Conservation (phyloP, 2,888 invertebrate genomes). For the Drosophila paracracens region DNA sequence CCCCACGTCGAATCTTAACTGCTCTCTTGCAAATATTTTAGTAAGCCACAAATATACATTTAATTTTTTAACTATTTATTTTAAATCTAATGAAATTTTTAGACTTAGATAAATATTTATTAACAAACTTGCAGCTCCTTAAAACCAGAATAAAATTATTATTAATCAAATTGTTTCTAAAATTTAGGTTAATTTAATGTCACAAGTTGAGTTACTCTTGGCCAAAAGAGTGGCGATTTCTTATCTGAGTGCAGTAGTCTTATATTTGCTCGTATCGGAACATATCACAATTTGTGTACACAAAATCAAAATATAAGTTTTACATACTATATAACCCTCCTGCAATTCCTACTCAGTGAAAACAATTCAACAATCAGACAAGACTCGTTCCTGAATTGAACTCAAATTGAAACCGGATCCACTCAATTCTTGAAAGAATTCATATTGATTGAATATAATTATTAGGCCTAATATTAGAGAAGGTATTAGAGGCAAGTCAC, state of each 20-base stretch:
- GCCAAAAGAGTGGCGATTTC: background rate
- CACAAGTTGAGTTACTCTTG: background rate
- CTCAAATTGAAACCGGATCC: background rate
- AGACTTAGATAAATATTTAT: background rate
- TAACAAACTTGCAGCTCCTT: background rate
- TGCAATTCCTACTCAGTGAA: background rate
- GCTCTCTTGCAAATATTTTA: conserved; percentile 8
- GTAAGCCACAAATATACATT: too few species aligned
- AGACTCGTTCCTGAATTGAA: background rate
- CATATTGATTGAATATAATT: background rate
- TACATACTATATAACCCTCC: background rate
- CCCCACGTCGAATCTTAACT: conserved; percentile 2
- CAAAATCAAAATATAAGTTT: background rate
- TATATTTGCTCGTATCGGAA: background rate
- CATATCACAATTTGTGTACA: background rate
- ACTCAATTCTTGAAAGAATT: background rate
- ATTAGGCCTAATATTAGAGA: background rate
- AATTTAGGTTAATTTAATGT: background rate
- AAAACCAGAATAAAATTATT: background rate
- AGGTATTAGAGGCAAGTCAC: background rate
- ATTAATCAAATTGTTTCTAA: background rate
- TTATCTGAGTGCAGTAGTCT: background rate
- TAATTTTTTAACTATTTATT: too few species aligned
- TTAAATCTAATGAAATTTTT: background rate
- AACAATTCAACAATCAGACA: background rate